Evolutionary conservation across 2,797 vertebrate species (phyloP).

Genomic region (Lerista edwardsae): DNA sequence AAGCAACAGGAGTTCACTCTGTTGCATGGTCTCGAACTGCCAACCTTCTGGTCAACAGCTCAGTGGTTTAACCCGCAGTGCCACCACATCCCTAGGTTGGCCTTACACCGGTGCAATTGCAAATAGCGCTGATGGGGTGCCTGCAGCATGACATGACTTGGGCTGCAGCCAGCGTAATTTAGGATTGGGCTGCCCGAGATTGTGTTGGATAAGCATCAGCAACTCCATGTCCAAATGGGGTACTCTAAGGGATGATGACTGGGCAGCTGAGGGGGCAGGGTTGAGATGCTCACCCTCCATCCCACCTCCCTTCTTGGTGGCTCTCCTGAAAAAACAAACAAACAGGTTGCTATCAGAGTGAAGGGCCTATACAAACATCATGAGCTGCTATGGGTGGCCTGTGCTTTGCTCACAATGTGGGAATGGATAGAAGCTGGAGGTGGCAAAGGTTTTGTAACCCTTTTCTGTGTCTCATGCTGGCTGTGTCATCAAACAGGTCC

Average conservation of each 20-base stretch:
- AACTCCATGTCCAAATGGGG: not conserved
- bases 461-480: slow-evolving; percentile 59
- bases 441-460: slow-evolving; percentile 57
- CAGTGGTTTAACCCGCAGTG: no score
- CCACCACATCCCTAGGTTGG: no score
- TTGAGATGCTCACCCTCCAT: not conserved
- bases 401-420: slow-evolving; percentile 24
- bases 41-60: no score
- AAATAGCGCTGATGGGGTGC: no score
- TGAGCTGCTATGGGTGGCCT: not conserved
- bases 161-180: no score
- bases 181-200: no score
- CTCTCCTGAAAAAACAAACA: no score
- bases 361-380: not conserved
- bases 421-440: slow-evolving; percentile 40
- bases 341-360: fast-evolving
- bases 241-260: not conserved
- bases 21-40: no score
- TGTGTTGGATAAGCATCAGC: not conserved
- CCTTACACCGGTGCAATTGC: no score
- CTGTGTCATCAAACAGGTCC: slow-evolving; percentile 67
- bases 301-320: not conserved
- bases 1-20: no score
- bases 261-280: not conserved
- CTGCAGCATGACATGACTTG: no score